phyloP scores from a whole-genome alignment of 2,797 vertebrate genomes.

The Leptoclinus maculatus region DNA sequence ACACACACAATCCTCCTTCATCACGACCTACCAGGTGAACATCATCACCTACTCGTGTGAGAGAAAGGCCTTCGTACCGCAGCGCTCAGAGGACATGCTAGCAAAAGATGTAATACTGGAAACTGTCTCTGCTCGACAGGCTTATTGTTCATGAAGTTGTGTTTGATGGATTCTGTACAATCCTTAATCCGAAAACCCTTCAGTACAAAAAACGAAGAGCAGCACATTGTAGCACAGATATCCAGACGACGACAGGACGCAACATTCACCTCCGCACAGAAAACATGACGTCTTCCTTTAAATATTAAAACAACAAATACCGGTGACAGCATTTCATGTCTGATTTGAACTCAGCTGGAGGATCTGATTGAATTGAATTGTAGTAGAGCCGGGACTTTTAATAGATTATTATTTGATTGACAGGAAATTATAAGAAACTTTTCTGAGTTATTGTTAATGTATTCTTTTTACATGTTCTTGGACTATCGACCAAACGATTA shows the following conservation, averaged over 20 bases:
- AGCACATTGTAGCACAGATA: constrained; percentile 59
- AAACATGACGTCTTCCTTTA: constrained; percentile 30
- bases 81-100: constrained; percentile 63
- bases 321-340: constrained; percentile 23
- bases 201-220: constrained; percentile 67
- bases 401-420: neutral
- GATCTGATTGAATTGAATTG: neutral
- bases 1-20: constrained; percentile 47
- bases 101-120: constrained; percentile 63
- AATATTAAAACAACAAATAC: constrained; percentile 32
- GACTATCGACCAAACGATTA: neutral
- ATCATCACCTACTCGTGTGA: constrained; percentile 53
- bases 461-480: neutral
- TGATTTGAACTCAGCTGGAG: constrained; percentile 7
- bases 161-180: constrained; percentile 59
- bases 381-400: neutral
- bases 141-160: constrained; percentile 63
- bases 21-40: constrained; percentile 60
- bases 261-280: constrained; percentile 56
- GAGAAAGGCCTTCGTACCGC: constrained; percentile 50
- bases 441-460: neutral
- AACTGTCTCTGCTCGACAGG: constrained; percentile 43
- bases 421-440: neutral
- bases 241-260: constrained; percentile 56
- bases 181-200: constrained; percentile 48